Evolutionary conservation across 2,888 invertebrate genomes (phyloP).

Genomic region (Brassicogethes aeneus): DNA sequence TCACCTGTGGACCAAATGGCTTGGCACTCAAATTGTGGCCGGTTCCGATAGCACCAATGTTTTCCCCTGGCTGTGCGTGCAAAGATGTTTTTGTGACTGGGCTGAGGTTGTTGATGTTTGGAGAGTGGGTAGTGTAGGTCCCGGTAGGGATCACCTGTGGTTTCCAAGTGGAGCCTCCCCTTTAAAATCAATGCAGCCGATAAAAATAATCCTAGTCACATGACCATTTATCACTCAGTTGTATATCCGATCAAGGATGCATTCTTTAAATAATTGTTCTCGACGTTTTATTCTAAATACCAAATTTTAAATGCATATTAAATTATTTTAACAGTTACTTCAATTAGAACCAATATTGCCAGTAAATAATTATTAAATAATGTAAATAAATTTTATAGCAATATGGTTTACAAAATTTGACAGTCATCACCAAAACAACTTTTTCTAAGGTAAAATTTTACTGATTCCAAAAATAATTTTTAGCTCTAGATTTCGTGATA

Average conservation of each 20-base stretch:
- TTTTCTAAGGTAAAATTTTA: no score
- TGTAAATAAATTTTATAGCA: no score
- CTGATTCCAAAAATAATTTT: no score
- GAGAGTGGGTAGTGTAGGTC: conserved; percentile 49
- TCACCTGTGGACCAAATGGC: conserved; percentile 53
- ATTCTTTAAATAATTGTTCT: neutral
- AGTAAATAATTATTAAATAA: no score
- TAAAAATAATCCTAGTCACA: conserved; percentile 12
- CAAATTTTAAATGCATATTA: no score
- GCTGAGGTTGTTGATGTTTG: conserved; percentile 48
- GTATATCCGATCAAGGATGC: conserved; percentile 22
- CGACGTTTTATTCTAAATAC: no score
- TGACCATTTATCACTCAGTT: conserved; percentile 16
- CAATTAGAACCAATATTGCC: no score
- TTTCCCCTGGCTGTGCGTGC: conserved; percentile 57
- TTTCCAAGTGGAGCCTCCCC: conserved; percentile 86
- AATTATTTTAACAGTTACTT: no score
- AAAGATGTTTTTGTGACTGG: conserved; percentile 83
- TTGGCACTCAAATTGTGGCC: conserved; percentile 83
- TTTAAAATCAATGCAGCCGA: conserved; percentile 33
- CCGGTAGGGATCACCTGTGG: conserved; percentile 81
- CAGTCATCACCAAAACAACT: no score
- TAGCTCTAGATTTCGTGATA: no score
- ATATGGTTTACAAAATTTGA: no score
- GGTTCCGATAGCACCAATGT: conserved; percentile 59